Evolutionary conservation across 1,140 invertebrate species (phyloP), one percentile per base, ranked within the genome.

Genomic region (Tenebrio molitor): DNA sequence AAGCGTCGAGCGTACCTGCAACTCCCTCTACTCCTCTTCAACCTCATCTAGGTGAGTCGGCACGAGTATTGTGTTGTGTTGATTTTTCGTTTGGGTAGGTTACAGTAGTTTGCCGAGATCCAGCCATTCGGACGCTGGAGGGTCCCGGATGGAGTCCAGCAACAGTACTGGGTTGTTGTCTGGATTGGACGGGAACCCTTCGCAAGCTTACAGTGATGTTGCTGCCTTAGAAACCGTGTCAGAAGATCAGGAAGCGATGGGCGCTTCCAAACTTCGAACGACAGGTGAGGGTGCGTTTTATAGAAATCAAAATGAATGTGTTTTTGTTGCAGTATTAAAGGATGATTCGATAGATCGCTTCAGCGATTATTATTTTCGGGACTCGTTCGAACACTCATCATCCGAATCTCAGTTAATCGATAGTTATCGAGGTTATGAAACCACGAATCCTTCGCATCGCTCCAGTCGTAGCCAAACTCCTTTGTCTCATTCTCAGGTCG

Each of bases 31-130:
- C 92, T 44, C 92, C 92, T 1, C 88, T 88, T 83, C 88, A 87
- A 64, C 86, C 86, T 17, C 87, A 88, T 78, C 87, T 88, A 79
- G 86, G 86, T 88, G 76, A 64, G 33, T 34, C 2, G 16, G 36
- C 7, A 10, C 15, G 21, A 10, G 14, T 14, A 12, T 69, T 5
- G 62, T 58, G 7, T 29, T 69, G 3, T 34, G 21, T 34, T 42
- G 3, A 14, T 34, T 53, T 62, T 72, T 10, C n/a, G n/a, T 65
- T 63, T n/a, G 1, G 53, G 10, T 46, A 92, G 93, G 92, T 69
- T 94, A 94, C 81, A 93, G 91, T 82, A 94, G 91, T 84, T 86
- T 95, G 76, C 92, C 93, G 16, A 86, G 93, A 70, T 93, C 92
- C 41, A 93, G 92, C 78, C 92, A 94, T 83, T 92, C 89, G 74